These are phyloP conservation scores for Actinopyga echinites DNA, from an alignment of 53 echinoderm and acorn worm genomes.

Conservation along the genomic window DNA sequence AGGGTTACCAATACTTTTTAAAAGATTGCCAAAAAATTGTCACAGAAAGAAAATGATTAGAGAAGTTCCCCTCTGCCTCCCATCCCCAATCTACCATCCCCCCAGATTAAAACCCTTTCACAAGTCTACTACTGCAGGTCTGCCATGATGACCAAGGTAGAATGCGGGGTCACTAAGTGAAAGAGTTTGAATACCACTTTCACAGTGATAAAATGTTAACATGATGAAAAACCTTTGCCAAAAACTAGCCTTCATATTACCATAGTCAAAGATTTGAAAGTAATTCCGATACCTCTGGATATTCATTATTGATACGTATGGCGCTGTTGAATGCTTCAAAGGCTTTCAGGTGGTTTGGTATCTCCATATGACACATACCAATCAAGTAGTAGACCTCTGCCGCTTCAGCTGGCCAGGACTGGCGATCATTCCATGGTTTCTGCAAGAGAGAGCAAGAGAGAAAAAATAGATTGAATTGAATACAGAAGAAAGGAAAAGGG, in stretches of 20 bases:
- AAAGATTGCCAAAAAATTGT: too few relatives aligned
- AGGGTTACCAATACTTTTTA: too few relatives aligned
- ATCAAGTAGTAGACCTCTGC: slow-evolving; percentile 98
- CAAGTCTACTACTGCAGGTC: too few relatives aligned
- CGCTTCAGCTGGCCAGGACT: slow-evolving; percentile 85
- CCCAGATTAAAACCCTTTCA: too few relatives aligned
- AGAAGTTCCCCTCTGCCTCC: too few relatives aligned
- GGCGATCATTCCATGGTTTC: slow-evolving; percentile 97
- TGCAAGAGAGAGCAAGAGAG: background rate
- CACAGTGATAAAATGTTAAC: background rate
- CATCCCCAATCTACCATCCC: too few relatives aligned
- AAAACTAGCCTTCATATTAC: background rate
- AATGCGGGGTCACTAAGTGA: too few relatives aligned
- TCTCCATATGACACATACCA: slow-evolving; percentile 97
- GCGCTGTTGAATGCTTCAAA: slow-evolving; percentile 99
- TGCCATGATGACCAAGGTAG: too few relatives aligned
- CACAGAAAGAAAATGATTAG: too few relatives aligned
- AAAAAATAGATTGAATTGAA: background rate
- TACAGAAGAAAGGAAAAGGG: too few relatives aligned
- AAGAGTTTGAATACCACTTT: too few relatives aligned
- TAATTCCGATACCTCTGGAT: slow-evolving; percentile 73
- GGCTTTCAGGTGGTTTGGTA: slow-evolving; percentile 88
- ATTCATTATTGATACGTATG: slow-evolving; percentile 90
- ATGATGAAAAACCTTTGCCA: background rate
- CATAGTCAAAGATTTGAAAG: too few relatives aligned